Base-by-base conservation (phyloP, 2,113 vertebrate genomes). In the Caretta caretta region DNA sequence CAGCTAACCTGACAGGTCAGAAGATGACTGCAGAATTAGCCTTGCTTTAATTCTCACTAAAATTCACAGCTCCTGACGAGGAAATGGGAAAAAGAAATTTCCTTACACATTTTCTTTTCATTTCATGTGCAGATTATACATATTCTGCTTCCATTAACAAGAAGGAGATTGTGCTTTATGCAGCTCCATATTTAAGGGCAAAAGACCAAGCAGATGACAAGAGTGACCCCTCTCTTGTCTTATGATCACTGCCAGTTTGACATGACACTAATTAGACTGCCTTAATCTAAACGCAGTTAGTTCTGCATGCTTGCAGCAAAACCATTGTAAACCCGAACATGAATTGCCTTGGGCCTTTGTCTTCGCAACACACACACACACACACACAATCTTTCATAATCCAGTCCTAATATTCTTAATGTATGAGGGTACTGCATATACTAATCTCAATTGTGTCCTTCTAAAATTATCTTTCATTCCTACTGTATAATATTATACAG, bases 1-100 rank as follows among this genome's bases (percentile, higher is more conserved):
- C 99, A 99, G 99, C 99, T 99, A 98, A 98, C 98, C 99, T 99
- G 99, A 99, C 99, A 99, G 98, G 98, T 98, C 99, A 98, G 98
- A 98, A 98, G 98, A 97, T 98, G 99, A 98, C 98, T 98, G 98
- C 98, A 96, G 98, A 99, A 99, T 99, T 99, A 99, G 98, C 98
- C 98, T 98, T 98, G 97, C 99, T 98, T 98, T 99, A 99, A 99
- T 99, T 99, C 98, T 98, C 98, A 98, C 97, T 98, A 97, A 98
- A 99, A 98, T 98, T 98, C 98, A 98, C 98, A 99, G 98, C 98
- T 99, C 97, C 98, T 98, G 98, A 98, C 98, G 97, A 98, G 98
- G 98, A 99, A 98, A 99, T 98, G 98, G 98, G 98, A 97, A 98
- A 98, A 98, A 98, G 98, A 98, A 98, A 98, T 98, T 98, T 98